Evolutionary conservation across 2,797 vertebrate genomes (phyloP), one percentile per base, ranked within the genome.

Genomic region (Syngnathus rostellatus): DNA sequence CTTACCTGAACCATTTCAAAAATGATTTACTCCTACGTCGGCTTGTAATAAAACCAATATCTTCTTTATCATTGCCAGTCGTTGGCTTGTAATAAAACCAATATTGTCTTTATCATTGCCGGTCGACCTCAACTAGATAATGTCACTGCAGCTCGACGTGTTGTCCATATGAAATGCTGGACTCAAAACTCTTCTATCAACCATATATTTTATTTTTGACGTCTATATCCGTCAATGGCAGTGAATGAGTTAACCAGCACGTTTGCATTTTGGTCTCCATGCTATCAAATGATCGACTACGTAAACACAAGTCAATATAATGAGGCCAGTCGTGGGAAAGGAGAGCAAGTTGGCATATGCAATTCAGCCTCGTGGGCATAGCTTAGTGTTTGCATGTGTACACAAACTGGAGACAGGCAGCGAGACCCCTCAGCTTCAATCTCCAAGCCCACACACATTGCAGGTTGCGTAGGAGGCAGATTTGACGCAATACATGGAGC

Each of bases 351-450:
- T 62, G 5, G 23, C 68, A 68, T 54, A 64, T 78, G 70, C 72
- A 62, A 77, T 78, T 86, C 70, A 71, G 77, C 50, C 72, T 62
- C 43, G 23, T 67, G 23, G 70, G 69, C 67, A 69, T 68, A 78
- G 74, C 46, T 58, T 59, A 76, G 76, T 82, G 68, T 77, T 78
- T 83, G 74, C 71, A 80, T 83, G 73, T 80, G 72, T 77, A 70
- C 74, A 83, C 80, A 81, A 78, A 77, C 75, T 75, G 73, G 77
- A 63, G 77, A 68, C 77, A 83, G 23, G 75, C 72, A 73, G 72
- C 77, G 77, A 85, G 79, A 85, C 80, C 80, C 23, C 81, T 31
- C 63, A 63, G 81, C 76, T 74, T 77, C 78, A 85, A 80, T 81
- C 74, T 65, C 8, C 40, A 39, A 68, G 80, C 86, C 87, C 77